phyloP scores from a whole-genome alignment of 2,888 invertebrate genomes.

The Drosophila neoperkinsi region DNA sequence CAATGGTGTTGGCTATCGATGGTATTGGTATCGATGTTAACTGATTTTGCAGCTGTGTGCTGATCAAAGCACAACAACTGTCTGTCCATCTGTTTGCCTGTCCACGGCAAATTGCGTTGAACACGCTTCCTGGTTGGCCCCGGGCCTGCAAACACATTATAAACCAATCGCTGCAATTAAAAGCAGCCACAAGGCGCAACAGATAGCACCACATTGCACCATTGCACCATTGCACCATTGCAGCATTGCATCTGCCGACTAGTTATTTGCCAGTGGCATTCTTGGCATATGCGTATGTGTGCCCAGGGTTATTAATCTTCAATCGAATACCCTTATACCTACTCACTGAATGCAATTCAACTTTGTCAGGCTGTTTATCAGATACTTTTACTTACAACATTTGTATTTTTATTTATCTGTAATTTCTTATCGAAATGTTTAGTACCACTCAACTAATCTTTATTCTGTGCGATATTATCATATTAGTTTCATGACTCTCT shows the following conservation, averaged over 20 bases:
- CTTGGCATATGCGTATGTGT: slow-evolving; percentile 37
- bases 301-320: slow-evolving; percentile 47
- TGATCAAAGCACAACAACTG: slow-evolving; percentile 64
- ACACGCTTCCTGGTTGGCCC: slow-evolving; percentile 70
- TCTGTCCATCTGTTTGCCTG: slow-evolving; percentile 26
- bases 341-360: slow-evolving; percentile 6
- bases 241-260: slow-evolving; percentile 50
- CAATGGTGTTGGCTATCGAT: slow-evolving; percentile 34
- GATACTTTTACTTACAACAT: neutral
- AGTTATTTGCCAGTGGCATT: slow-evolving; percentile 57
- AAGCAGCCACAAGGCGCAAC: slow-evolving; percentile 61
- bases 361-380: neutral
- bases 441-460: neutral
- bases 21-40: slow-evolving; percentile 66
- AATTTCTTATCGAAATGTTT: neutral
- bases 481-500: neutral
- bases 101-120: slow-evolving; percentile 63
- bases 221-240: slow-evolving; percentile 10
- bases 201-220: slow-evolving; percentile 32
- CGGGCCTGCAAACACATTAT: slow-evolving; percentile 55
- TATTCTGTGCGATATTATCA: neutral
- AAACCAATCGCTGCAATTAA: slow-evolving; percentile 74
- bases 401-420: neutral
- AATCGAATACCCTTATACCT: slow-evolving; percentile 26
- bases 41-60: slow-evolving; percentile 69